Conservation (phyloP, 2,113 vertebrate species). For the Hippocampus comes region DNA sequence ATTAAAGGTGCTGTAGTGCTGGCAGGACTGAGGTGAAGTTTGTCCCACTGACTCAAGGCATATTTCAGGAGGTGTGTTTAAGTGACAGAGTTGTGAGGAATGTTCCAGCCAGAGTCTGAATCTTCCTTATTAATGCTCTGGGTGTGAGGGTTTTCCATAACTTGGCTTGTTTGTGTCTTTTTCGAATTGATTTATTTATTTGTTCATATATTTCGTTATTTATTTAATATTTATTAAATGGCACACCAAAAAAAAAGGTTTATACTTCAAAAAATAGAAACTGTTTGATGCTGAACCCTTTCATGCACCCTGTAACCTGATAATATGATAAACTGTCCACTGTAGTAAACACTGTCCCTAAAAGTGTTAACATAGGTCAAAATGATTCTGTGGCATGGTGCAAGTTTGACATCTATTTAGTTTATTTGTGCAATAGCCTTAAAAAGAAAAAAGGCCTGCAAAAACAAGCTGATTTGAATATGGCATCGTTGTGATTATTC, state of each 20-base stretch:
- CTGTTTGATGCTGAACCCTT: too few relatives aligned
- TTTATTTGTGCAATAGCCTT: too few relatives aligned
- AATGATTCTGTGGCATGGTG: too few relatives aligned
- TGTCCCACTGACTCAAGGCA: conserved; percentile 71
- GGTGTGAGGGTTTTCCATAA: conserved; percentile 42
- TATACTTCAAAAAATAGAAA: not conserved
- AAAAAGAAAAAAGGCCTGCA: too few relatives aligned
- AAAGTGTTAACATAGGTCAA: too few relatives aligned
- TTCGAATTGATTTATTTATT: conserved; percentile 56
- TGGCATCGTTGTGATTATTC: too few relatives aligned
- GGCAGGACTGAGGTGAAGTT: conserved; percentile 74
- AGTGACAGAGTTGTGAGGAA: conserved; percentile 76
- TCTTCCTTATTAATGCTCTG: conserved; percentile 67
- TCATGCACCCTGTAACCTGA: too few relatives aligned
- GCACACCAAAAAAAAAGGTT: conserved; percentile 18
- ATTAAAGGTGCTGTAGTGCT: conserved; percentile 77
- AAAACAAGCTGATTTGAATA: too few relatives aligned
- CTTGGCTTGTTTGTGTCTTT: conserved; percentile 48
- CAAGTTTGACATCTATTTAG: too few relatives aligned
- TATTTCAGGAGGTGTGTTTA: conserved; percentile 72
- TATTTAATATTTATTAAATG: too few relatives aligned
- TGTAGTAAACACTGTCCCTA: too few relatives aligned
- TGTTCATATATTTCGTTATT: conserved; percentile 26
- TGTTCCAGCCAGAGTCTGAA: conserved; percentile 73
- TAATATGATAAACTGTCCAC: too few relatives aligned